Evolutionary conservation across 2,797 vertebrate species (phyloP).

Genomic region (Jordanella pulchra): DNA sequence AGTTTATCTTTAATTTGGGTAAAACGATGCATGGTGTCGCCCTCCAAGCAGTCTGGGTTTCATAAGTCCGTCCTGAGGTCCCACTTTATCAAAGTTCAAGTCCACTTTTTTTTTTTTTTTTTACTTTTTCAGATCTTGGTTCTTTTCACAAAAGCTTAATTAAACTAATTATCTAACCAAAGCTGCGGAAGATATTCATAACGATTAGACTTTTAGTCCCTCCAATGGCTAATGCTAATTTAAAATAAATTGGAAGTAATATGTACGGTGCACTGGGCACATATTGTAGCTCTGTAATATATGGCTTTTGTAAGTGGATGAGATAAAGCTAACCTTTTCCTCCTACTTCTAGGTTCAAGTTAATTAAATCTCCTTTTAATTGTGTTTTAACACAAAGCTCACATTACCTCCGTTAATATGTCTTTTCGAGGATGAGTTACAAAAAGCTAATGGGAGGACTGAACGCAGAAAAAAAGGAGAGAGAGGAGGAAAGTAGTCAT

Average conservation of each 20-base stretch:
- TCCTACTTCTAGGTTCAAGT: constrained; percentile 89
- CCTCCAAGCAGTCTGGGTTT: background rate
- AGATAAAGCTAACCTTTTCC: constrained; percentile 88
- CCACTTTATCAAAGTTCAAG: constrained; percentile 70
- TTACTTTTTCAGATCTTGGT: constrained; percentile 54
- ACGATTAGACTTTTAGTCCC: constrained; percentile 76
- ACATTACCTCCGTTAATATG: constrained; percentile 87
- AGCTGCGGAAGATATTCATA: constrained; percentile 69
- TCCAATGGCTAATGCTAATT: constrained; percentile 84
- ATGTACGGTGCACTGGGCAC: constrained; percentile 91
- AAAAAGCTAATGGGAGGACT: constrained; percentile 62
- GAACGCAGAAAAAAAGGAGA: constrained; percentile 68
- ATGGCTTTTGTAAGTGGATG: constrained; percentile 86
- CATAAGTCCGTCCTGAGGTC: background rate
- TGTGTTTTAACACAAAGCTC: constrained; percentile 92
- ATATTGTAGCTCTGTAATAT: constrained; percentile 90
- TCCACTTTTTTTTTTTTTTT: constrained; percentile 59
- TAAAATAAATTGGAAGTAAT: constrained; percentile 95
- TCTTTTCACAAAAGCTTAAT: constrained; percentile 77
- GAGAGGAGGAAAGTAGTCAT: constrained; percentile 74
- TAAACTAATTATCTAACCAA: constrained; percentile 83
- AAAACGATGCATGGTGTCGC: background rate
- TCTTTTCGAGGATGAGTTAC: constrained; percentile 80
- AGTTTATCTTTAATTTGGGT: too few relatives aligned
- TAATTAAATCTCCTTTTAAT: constrained; percentile 98